Conservation (phyloP, 1,140 invertebrate species). For the Drosophila sp. region DNA sequence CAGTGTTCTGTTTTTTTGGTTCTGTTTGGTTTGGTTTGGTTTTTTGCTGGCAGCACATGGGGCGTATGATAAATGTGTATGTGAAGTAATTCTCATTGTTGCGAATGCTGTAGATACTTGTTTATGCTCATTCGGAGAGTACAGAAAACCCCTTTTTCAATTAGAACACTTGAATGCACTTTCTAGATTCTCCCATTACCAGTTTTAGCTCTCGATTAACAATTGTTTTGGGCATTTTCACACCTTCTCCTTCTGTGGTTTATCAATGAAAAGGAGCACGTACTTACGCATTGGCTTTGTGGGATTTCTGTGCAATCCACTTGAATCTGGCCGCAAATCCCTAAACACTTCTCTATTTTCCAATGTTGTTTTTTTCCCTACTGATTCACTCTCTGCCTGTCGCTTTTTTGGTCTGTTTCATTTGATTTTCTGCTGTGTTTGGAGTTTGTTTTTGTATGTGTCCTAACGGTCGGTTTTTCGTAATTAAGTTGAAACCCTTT, state of each 20-base stretch:
- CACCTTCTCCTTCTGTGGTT: conserved; percentile 58
- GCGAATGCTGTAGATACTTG: conserved; percentile 26
- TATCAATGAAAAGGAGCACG: conserved; percentile 38
- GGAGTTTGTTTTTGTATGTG: conserved; percentile 25
- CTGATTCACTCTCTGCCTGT: background rate
- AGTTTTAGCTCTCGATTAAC: conserved; percentile 27
- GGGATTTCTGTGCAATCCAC: conserved; percentile 52
- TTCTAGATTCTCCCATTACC: conserved; percentile 31
- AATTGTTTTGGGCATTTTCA: conserved; percentile 49
- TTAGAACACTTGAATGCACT: conserved; percentile 74
- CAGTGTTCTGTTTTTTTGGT: background rate
- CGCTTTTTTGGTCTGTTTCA: conserved; percentile 41
- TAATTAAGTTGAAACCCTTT: conserved; percentile 76
- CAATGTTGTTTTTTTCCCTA: conserved; percentile 26
- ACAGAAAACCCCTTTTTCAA: conserved; percentile 72
- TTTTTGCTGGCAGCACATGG: conserved; percentile 45
- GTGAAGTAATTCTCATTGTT: conserved; percentile 68
- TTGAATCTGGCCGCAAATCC: conserved; percentile 51
- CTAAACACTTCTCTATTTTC: conserved; percentile 16
- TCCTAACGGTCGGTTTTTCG: conserved; percentile 49
- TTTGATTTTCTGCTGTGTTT: conserved; percentile 68
- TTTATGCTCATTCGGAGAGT: conserved; percentile 20
- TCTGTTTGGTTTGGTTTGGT: conserved; percentile 26
- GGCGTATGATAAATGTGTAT: conserved; percentile 78
- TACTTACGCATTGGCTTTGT: conserved; percentile 54